Base-by-base conservation (phyloP, 2,797 vertebrate genomes). In the Enteromius anoplus region DNA sequence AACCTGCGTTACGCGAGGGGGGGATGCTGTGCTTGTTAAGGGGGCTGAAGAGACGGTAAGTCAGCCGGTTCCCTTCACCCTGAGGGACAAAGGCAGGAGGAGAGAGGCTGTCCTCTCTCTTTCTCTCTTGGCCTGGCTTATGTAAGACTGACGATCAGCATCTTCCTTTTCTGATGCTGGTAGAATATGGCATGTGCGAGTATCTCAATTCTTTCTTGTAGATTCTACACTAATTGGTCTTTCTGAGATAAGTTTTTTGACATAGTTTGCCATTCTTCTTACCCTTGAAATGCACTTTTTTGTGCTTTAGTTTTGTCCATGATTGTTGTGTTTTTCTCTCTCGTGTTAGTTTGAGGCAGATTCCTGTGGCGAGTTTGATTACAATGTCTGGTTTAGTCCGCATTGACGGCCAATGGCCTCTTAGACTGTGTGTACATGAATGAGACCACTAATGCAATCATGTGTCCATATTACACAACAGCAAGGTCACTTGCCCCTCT, bases 151-250 rank as follows among this genome's bases (percentile, higher is more conserved):
- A 68, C 65, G 69, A 76, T 84, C 60, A 80, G 71, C 65, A 78
- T 78, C 51, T 77, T 81, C 34, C 47, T 78, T 47, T 72, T 84
- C 83, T 82, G 75, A 75, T 62, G 51, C 79, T 64, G 70, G 78
- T 53, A 65, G 42, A 23, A 51, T 42, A 17, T 62, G 68, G 10
- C 53, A 47, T 64, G 69, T 47, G 14, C 3, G 0, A 55, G 42
- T 37, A 51, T 81, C 70, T 72, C 14, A 64, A 4, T 51, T 72
- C 21, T 32, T 37, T 81, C 80, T 73, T 34, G 42, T 21, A 62
- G 53, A 29, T 58, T 70, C n/a, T 42, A 34, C 49, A 32, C 17
- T 55, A 32, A 71, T 71, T 58, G 23, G 55, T 70, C 34, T 69
- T 60, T 23, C 23, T 42, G 23, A 58, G 45, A 47, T 42, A 0